Conservation (phyloP, 2,797 vertebrate species). For the Bradypodion pumilum region DNA sequence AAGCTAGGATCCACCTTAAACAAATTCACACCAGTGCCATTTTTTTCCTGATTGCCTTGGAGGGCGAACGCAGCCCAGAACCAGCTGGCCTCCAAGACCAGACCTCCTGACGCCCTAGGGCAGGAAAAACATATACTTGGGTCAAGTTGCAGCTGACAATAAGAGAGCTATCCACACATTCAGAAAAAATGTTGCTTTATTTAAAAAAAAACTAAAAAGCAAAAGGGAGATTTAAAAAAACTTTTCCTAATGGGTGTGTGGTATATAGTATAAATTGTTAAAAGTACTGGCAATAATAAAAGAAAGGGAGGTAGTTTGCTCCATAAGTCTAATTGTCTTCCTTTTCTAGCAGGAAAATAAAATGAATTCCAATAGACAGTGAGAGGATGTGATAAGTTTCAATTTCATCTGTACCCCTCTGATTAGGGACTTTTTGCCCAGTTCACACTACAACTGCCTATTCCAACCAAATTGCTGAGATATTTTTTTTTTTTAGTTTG, state of each 20-base stretch:
- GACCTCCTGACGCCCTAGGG: too few relatives aligned
- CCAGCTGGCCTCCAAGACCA: too few relatives aligned
- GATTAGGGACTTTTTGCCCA: neutral
- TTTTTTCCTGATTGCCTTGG: too few relatives aligned
- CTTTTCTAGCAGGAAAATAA: neutral
- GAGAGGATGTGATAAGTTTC: too few relatives aligned
- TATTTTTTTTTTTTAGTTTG: constrained; percentile 6
- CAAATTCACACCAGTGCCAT: too few relatives aligned
- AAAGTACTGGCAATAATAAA: neutral
- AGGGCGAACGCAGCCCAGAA: too few relatives aligned
- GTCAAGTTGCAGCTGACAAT: too few relatives aligned
- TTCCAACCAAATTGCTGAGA: neutral
- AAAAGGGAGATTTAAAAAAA: too few relatives aligned
- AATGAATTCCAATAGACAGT: neutral
- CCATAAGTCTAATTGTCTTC: neutral
- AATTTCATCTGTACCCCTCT: too few relatives aligned
- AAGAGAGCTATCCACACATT: neutral
- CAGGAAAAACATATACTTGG: too few relatives aligned
- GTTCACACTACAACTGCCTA: neutral
- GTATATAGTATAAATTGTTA: neutral
- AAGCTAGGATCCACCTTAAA: too few relatives aligned
- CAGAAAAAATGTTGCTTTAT: neutral
- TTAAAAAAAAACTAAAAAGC: neutral
- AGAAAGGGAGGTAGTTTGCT: neutral
- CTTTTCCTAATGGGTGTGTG: neutral